Conservation (phyloP, 2,797 vertebrate species). For the Lagorchestes hirsutus region DNA sequence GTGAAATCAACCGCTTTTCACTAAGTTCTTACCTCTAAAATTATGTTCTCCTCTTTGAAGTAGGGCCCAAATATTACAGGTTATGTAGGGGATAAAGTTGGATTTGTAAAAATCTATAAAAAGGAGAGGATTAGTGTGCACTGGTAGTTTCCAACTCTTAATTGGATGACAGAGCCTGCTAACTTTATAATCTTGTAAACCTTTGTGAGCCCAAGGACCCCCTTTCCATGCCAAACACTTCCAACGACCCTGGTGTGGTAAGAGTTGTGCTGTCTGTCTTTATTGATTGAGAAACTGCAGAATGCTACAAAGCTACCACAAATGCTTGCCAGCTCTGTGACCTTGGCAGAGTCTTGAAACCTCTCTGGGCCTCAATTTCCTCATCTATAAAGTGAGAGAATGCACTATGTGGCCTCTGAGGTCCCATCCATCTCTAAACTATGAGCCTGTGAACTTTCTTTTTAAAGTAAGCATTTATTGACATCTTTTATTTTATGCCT, state of each 20-base stretch:
- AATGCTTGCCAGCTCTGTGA: background rate
- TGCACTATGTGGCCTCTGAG: background rate
- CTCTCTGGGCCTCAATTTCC: background rate
- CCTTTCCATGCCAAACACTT: constrained; percentile 17
- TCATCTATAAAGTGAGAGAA: background rate
- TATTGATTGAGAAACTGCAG: background rate
- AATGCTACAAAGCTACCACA: background rate
- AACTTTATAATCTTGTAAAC: constrained; percentile 85
- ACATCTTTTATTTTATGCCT: background rate
- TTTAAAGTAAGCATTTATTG: background rate
- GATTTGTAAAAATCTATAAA: background rate
- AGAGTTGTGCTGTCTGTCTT: background rate
- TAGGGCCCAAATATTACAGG: background rate
- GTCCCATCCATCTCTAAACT: background rate
- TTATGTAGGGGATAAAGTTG: background rate
- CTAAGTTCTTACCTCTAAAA: background rate
- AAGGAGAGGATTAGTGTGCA: background rate
- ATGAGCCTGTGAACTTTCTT: background rate
- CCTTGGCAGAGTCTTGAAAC: background rate
- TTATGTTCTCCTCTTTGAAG: background rate
- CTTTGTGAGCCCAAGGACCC: constrained; percentile 63
- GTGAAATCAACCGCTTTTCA: constrained; percentile 6
- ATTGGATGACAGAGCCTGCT: constrained; percentile 82
- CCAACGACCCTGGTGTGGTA: background rate
- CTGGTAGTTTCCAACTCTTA: constrained; percentile 50